Percentiles rank a stretch among this genome's conserved stretches.
Evolutionary conservation across 1,140 invertebrate genomes (phyloP).

Genomic region (Oreohelix idahoensis): DNA sequence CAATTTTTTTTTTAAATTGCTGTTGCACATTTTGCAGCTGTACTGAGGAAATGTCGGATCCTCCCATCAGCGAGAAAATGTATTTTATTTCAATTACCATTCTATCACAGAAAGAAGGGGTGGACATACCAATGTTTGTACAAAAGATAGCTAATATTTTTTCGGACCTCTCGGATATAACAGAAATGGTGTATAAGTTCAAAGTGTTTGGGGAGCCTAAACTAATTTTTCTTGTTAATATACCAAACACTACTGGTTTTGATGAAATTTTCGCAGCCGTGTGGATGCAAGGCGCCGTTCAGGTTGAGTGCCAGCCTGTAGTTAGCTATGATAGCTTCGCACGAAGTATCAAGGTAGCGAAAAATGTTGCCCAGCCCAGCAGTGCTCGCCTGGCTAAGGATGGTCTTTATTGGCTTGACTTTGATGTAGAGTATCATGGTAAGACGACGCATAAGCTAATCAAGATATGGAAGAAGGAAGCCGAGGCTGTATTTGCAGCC

Average conservation of each 20-base stretch:
- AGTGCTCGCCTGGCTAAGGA: conserved; percentile 41
- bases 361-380: conserved; percentile 7
- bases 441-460: conserved; percentile 44
- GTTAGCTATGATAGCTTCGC: conserved; percentile 53
- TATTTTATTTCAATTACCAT: conserved; percentile 44
- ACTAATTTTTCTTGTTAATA: conserved; percentile 47
- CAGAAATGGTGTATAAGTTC: conserved; percentile 45
- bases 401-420: conserved; percentile 52
- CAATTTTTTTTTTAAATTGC: background rate
- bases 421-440: conserved; percentile 52
- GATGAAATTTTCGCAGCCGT: conserved; percentile 50
- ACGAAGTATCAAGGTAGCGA: conserved; percentile 41
- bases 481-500: conserved; percentile 42
- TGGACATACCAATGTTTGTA: conserved; percentile 47
- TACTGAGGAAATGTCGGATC: background rate
- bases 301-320: conserved; percentile 48
- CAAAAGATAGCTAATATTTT: conserved; percentile 43
- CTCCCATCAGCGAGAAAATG: conserved; percentile 7
- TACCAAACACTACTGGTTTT: conserved; percentile 53
- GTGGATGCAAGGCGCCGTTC: conserved; percentile 48
- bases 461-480: conserved; percentile 50
- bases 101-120: conserved; percentile 41
- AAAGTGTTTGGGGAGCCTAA: conserved; percentile 55
- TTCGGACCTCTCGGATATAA: conserved; percentile 40
- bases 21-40: background rate